Percentiles rank a stretch among this genome's conserved stretches.
Evolutionary conservation across 2,888 invertebrate genomes (phyloP).

Genomic region (Pandemis cinnamomeana): DNA sequence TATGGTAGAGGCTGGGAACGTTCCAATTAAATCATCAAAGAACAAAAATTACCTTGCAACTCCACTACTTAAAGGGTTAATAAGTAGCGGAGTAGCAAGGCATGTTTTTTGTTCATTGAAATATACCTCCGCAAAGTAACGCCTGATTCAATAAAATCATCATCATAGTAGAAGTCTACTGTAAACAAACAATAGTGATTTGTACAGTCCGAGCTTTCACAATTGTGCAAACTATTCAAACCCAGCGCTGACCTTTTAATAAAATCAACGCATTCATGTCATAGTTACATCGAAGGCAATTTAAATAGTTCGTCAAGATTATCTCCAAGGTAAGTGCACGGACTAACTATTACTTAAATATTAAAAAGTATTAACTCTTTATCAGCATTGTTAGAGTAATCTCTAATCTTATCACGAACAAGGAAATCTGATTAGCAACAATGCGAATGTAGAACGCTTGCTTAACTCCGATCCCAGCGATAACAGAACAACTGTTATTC

Average conservation of each 20-base stretch:
- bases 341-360: conserved; percentile 29
- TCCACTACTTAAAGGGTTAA: no score
- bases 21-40: neutral
- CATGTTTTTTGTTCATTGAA: no score
- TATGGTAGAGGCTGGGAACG: neutral
- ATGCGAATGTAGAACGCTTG: conserved; percentile 54
- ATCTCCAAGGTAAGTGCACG: conserved; percentile 32
- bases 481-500: conserved; percentile 52
- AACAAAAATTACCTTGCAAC: no score
- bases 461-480: conserved; percentile 55
- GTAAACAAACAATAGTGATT: neutral
- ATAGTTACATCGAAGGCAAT: conserved; percentile 20
- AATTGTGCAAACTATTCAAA: neutral
- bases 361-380: conserved; percentile 32
- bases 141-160: no score
- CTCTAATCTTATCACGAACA: conserved; percentile 43
- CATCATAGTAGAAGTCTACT: neutral
- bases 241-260: neutral
- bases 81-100: no score
- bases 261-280: neutral
- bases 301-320: conserved; percentile 29
- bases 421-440: conserved; percentile 57
- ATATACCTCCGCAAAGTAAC: no score
- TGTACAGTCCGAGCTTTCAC: neutral
- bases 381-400: conserved; percentile 31